phyloP scores from a whole-genome alignment of 2,888 invertebrate species.

The Volucella inflata region DNA sequence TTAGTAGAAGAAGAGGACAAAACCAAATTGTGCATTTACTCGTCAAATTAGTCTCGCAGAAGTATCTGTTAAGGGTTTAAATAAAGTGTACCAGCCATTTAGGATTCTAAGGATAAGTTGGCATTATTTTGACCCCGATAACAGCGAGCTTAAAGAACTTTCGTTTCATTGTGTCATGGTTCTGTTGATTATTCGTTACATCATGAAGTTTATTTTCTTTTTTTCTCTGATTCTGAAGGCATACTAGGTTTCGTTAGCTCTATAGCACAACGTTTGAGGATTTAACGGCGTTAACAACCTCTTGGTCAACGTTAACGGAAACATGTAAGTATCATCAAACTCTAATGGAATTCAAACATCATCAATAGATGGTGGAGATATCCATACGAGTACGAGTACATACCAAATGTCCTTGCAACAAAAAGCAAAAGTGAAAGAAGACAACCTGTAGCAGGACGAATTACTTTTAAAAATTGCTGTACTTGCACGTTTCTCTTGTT shows the following conservation, averaged over 20 bases:
- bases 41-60: conserved; percentile 9
- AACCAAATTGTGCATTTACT: conserved; percentile 1
- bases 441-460: conserved; percentile 88
- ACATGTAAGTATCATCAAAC: conserved; percentile 91
- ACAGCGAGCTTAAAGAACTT: conserved; percentile 44
- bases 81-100: conserved; percentile 16
- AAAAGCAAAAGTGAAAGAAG: conserved; percentile 90
- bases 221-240: conserved; percentile 38
- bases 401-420: conserved; percentile 88
- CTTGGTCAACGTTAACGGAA: conserved; percentile 91
- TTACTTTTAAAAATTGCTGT: conserved; percentile 89
- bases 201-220: conserved; percentile 47
- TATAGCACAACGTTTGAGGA: conserved; percentile 91
- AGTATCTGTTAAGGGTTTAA: conserved; percentile 20
- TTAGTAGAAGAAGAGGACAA: conserved; percentile 8
- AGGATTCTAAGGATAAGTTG: conserved; percentile 13
- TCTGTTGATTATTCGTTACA: conserved; percentile 25
- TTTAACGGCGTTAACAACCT: conserved; percentile 91
- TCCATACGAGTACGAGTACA: too few relatives aligned
- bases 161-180: conserved; percentile 52
- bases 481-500: conserved; percentile 91
- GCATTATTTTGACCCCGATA: background rate
- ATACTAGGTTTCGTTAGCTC: conserved; percentile 84
- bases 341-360: conserved; percentile 91
- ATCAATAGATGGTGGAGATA: conserved; percentile 92